Conservation (phyloP, 2,888 invertebrate genomes). For the Drosophila histrio region DNA sequence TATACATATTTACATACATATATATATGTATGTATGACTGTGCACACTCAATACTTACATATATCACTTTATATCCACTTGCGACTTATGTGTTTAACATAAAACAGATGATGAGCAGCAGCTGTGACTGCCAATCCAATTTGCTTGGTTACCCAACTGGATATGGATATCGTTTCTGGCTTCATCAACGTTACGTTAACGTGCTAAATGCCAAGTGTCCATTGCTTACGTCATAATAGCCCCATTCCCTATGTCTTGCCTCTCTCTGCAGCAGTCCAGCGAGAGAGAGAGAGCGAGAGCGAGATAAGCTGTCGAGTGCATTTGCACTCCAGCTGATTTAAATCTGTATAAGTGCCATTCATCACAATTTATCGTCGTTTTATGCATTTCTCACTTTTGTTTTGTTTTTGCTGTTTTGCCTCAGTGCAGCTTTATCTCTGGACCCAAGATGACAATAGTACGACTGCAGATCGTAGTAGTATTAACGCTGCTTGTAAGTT, state of each 20-base stretch:
- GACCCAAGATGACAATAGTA: constrained; percentile 21
- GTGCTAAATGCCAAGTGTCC: constrained; percentile 22
- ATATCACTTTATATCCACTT: constrained; percentile 7
- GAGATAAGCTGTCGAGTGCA: background rate
- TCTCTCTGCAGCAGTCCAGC: background rate
- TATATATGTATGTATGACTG: constrained; percentile 7
- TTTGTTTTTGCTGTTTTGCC: background rate
- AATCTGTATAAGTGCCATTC: constrained; percentile 25
- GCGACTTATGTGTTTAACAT: constrained; percentile 71
- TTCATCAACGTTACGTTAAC: constrained; percentile 34
- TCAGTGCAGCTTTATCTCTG: constrained; percentile 28
- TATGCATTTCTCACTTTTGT: background rate
- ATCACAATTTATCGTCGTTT: constrained; percentile 1
- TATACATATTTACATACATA: background rate
- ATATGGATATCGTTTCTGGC: constrained; percentile 29
- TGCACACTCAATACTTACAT: constrained; percentile 2
- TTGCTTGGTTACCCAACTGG: constrained; percentile 42
- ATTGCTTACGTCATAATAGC: constrained; percentile 28
- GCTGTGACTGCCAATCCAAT: constrained; percentile 72
- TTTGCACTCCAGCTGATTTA: constrained; percentile 1
- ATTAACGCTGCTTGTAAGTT: constrained; percentile 19
- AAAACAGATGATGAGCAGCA: constrained; percentile 73
- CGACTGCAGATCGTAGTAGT: constrained; percentile 1
- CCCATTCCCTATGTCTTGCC: background rate
- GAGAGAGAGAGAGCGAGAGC: background rate